phyloP scores from a whole-genome alignment of 2,113 vertebrate genomes.

The Holacanthus passer region DNA sequence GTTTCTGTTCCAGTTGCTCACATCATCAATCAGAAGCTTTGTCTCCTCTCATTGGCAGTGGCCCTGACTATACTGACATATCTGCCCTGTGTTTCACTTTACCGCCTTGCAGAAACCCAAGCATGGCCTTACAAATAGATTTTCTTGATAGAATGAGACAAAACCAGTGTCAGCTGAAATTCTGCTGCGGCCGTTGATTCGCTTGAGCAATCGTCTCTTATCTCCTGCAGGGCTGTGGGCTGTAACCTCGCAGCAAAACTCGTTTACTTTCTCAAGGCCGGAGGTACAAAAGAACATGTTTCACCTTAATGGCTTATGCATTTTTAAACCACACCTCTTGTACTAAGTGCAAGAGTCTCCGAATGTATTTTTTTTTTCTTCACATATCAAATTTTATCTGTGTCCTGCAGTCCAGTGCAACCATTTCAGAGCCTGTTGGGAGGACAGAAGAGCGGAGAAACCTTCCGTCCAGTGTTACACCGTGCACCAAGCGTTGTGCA shows the following conservation, averaged over 20 bases:
- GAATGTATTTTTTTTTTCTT: conserved; percentile 20
- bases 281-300: conserved; percentile 54
- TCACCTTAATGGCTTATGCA: conserved; percentile 72
- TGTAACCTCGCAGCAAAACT: conserved; percentile 44
- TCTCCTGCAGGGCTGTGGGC: conserved; percentile 22
- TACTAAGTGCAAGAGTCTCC: conserved; percentile 25
- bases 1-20: conserved; percentile 4
- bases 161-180: conserved; percentile 72
- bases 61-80: background rate
- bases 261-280: conserved; percentile 16
- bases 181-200: conserved; percentile 47
- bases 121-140: conserved; percentile 46
- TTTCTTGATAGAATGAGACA: conserved; percentile 53
- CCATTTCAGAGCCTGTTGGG: conserved; percentile 3
- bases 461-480: conserved; percentile 3
- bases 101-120: conserved; percentile 24
- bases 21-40: conserved; percentile 16
- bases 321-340: conserved; percentile 66
- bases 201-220: conserved; percentile 53
- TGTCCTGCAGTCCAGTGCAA: conserved; percentile 17
- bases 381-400: conserved; percentile 42
- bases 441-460: background rate
- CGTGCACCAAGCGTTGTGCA: background rate
- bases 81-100: conserved; percentile 35
- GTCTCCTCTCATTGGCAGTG: background rate